Evolutionary conservation across 2,888 invertebrate genomes (phyloP).

Genomic region (Allolobophora icterica): DNA sequence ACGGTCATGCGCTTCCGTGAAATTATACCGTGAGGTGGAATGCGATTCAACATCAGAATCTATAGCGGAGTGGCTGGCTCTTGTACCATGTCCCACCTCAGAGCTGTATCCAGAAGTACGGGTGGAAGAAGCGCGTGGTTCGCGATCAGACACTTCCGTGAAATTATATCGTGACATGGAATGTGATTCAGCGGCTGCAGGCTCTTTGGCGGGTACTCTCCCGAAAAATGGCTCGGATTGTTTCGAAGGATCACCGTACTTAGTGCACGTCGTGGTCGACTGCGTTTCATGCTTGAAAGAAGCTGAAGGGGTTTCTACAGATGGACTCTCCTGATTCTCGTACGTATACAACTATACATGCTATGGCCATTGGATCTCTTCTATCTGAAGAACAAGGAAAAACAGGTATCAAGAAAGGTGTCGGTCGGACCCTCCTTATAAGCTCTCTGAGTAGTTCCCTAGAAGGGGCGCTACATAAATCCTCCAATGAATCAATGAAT

Average conservation of each 20-base stretch:
- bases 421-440: no score
- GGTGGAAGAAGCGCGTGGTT: neutral
- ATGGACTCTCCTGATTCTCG: neutral
- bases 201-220: neutral
- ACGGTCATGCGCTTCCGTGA: no score
- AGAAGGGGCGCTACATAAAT: no score
- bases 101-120: neutral
- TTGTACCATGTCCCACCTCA: neutral
- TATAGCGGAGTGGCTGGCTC: neutral
- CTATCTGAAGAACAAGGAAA: neutral
- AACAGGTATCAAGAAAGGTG: neutral
- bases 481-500: no score
- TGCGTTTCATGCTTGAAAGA: conserved; percentile 2
- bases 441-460: no score
- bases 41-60: neutral
- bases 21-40: neutral
- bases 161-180: neutral
- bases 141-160: neutral
- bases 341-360: neutral
- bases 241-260: neutral
- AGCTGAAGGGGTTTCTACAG: neutral
- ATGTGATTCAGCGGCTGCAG: neutral
- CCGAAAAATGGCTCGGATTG: neutral
- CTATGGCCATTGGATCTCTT: conserved; percentile 17
- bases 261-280: neutral